Evolutionary conservation across 2,888 invertebrate genomes (phyloP).

Genomic region (Pyrgus malvae): DNA sequence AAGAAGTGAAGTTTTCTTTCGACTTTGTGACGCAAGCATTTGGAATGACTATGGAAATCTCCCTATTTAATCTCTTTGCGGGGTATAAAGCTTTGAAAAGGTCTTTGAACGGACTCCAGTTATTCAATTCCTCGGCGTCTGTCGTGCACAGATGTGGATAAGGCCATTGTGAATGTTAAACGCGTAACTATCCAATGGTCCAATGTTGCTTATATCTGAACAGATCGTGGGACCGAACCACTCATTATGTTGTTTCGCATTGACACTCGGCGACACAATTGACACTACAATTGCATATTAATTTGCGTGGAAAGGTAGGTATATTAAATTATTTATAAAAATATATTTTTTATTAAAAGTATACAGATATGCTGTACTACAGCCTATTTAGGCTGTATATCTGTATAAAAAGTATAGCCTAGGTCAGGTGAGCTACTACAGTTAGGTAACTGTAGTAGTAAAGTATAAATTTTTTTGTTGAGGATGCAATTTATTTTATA

Average conservation of each 20-base stretch:
- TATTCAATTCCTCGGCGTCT: constrained; percentile 2
- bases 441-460: no score
- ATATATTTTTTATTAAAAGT: no score
- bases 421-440: no score
- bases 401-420: no score
- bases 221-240: neutral
- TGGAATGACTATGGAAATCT: constrained; percentile 4
- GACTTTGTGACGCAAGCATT: neutral
- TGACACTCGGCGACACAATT: no score
- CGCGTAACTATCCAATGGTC: neutral
- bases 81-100: constrained; percentile 6
- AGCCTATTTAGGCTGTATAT: no score
- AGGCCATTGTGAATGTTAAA: constrained; percentile 3
- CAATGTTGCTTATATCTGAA: constrained; percentile 3
- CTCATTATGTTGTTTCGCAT: neutral
- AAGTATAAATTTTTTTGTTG: no score
- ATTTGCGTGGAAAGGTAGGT: no score
- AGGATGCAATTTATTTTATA: no score
- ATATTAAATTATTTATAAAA: no score
- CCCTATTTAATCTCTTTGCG: neutral
- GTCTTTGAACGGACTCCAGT: constrained; percentile 2
- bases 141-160: neutral
- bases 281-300: no score
- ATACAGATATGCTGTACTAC: no score
- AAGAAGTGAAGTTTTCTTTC: neutral